A percentile compares a stretch with the other conserved stretches of the same genome.
phyloP scores from a whole-genome alignment of 2,113 vertebrate species.

The Tupaia tana region DNA sequence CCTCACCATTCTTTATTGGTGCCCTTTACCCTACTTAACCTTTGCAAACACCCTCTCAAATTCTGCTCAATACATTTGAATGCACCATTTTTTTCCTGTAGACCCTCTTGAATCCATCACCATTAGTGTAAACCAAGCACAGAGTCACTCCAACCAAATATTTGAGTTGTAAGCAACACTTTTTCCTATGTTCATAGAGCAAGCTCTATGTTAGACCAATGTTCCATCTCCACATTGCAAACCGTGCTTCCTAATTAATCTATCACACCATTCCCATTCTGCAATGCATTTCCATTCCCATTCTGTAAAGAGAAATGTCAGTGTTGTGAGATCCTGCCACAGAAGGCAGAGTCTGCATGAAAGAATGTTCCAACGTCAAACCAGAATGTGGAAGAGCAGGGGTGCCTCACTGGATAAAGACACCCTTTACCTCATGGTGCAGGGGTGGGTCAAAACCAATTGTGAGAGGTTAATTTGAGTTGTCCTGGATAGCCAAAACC shows the following conservation, averaged over 20 bases:
- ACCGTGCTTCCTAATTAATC: neutral
- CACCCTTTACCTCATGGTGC: neutral
- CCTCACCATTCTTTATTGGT: neutral
- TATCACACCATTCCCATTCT: neutral
- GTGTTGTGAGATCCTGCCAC: neutral
- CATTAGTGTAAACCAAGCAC: neutral
- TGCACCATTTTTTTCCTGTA: neutral
- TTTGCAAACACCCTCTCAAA: neutral
- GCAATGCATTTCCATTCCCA: neutral
- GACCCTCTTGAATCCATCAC: neutral
- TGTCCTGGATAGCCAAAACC: neutral
- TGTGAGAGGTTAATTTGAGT: neutral
- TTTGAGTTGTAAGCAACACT: neutral
- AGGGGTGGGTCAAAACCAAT: neutral
- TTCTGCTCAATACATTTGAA: neutral
- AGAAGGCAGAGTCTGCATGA: neutral
- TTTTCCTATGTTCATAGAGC: neutral
- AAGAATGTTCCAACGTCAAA: neutral
- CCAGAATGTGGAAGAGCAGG: neutral
- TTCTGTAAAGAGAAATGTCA: neutral
- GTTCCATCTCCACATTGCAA: neutral
- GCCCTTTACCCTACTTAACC: neutral
- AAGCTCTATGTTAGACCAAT: neutral
- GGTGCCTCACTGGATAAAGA: neutral
- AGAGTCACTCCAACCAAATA: neutral